phyloP scores from a whole-genome alignment of 2,113 vertebrate genomes.

The Scomber colias region DNA sequence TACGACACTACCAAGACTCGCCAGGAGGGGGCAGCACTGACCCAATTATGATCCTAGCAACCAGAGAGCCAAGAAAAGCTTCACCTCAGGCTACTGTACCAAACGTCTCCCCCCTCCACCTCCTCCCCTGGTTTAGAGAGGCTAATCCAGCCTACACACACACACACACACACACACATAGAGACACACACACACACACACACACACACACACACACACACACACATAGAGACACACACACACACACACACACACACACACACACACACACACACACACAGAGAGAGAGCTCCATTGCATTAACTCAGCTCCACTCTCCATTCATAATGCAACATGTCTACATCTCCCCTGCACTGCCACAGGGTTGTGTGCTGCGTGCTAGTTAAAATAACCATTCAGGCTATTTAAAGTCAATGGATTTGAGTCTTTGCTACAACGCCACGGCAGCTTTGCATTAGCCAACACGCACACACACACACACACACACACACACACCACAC shows the following conservation, averaged over 20 bases:
- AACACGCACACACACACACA: background rate
- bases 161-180: too few relatives aligned
- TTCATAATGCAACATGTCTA: constrained; percentile 44
- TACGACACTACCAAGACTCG: background rate
- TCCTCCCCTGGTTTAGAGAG: constrained; percentile 35
- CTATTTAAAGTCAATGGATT: constrained; percentile 49
- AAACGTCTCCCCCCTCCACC: background rate
- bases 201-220: too few relatives aligned
- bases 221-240: constrained; percentile 33
- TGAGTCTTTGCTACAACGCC: background rate
- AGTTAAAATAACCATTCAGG: constrained; percentile 44
- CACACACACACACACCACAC: background rate
- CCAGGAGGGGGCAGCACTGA: constrained; percentile 76
- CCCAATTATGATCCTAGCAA: constrained; percentile 24
- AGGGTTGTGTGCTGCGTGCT: constrained; percentile 15
- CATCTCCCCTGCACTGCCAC: constrained; percentile 37
- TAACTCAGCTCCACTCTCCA: constrained; percentile 36
- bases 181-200: too few relatives aligned
- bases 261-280: constrained; percentile 23
- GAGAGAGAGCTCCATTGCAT: constrained; percentile 36
- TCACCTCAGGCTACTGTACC: constrained; percentile 53
- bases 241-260: too few relatives aligned
- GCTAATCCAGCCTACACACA: constrained; percentile 61
- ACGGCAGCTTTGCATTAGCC: constrained; percentile 19
- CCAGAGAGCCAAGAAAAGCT: constrained; percentile 42